These are phyloP conservation scores for Epicauta chinensis DNA, from an alignment of 1,140 invertebrate genomes.

Conservation along the genomic window DNA sequence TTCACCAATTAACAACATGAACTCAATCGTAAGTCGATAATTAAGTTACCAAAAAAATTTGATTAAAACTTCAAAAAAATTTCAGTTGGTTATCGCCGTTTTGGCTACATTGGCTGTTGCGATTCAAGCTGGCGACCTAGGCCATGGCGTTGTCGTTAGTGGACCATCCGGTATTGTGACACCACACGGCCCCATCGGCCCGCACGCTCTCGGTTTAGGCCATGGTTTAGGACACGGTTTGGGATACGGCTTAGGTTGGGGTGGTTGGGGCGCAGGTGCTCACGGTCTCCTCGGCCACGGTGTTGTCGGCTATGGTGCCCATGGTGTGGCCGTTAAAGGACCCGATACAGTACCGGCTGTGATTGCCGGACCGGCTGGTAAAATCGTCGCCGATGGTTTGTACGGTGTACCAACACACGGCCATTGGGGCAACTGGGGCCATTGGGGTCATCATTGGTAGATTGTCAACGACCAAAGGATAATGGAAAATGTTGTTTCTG, in stretches of 20 bases:
- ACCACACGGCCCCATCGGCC: conserved; percentile 25
- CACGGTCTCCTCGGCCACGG: background rate
- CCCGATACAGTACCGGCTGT: conserved; percentile 30
- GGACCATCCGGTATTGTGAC: conserved; percentile 25
- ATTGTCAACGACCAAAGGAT: background rate
- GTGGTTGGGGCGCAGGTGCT: conserved; percentile 2
- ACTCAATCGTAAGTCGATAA: background rate
- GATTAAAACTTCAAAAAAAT: background rate
- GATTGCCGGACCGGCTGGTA: conserved; percentile 33
- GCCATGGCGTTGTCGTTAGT: conserved; percentile 13
- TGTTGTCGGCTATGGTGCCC: background rate
- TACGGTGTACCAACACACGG: conserved; percentile 14
- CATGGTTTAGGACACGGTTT: conserved; percentile 8
- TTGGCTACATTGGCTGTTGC: conserved; percentile 17
- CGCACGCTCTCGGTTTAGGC: conserved; percentile 16
- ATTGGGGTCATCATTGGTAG: conserved; percentile 2
- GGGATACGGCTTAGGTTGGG: background rate
- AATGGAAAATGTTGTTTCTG: too few species aligned
- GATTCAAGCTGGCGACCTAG: conserved; percentile 6
- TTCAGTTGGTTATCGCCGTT: conserved; percentile 17
- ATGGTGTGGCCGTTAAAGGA: conserved; percentile 29
- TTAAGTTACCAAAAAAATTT: background rate
- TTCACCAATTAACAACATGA: too few species aligned
- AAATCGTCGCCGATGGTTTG: conserved; percentile 27
- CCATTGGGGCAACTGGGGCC: too few species aligned